A percentile compares a stretch with the other conserved stretches of the same genome.
phyloP scores from a whole-genome alignment of 2,888 invertebrate genomes.

The Neocrepidodera transversa region DNA sequence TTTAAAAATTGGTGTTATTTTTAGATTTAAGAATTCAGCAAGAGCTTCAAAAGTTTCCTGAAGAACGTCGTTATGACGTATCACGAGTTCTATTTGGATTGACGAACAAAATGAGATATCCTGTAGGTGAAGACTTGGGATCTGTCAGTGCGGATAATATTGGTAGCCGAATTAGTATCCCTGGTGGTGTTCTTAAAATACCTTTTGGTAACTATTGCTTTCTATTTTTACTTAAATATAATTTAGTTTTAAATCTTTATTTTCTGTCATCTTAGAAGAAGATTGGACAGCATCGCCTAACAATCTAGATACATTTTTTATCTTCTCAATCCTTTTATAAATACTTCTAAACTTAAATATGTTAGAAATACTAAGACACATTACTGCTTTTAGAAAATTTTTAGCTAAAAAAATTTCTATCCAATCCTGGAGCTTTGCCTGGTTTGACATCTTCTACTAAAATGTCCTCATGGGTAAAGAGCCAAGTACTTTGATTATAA shows the following conservation, averaged over 20 bases:
- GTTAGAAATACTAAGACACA: too few relatives aligned
- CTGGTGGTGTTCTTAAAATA: slow-evolving; percentile 60
- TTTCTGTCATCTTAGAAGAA: background rate
- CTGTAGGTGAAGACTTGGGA: slow-evolving; percentile 75
- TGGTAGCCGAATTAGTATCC: slow-evolving; percentile 72
- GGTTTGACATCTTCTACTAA: too few relatives aligned
- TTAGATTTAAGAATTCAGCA: slow-evolving; percentile 71
- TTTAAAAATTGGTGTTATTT: slow-evolving; percentile 46
- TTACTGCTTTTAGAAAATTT: too few relatives aligned
- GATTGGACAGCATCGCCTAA: too few relatives aligned
- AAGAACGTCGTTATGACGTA: slow-evolving; percentile 74
- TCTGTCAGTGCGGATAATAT: slow-evolving; percentile 78
- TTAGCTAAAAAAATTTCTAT: too few relatives aligned
- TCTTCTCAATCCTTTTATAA: too few relatives aligned
- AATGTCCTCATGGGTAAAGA: too few relatives aligned
- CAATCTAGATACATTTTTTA: too few relatives aligned
- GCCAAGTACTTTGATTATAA: too few relatives aligned
- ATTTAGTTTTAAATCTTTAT: slow-evolving; percentile 1
- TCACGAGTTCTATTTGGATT: slow-evolving; percentile 70
- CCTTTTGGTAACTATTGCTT: slow-evolving; percentile 63
- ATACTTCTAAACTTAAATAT: too few relatives aligned
- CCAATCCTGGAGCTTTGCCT: too few relatives aligned
- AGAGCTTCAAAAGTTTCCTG: slow-evolving; percentile 72
- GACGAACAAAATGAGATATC: slow-evolving; percentile 68
- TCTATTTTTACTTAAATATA: background rate